phyloP scores from a whole-genome alignment of 2,888 invertebrate species.

The Subacronicta megacephala region DNA sequence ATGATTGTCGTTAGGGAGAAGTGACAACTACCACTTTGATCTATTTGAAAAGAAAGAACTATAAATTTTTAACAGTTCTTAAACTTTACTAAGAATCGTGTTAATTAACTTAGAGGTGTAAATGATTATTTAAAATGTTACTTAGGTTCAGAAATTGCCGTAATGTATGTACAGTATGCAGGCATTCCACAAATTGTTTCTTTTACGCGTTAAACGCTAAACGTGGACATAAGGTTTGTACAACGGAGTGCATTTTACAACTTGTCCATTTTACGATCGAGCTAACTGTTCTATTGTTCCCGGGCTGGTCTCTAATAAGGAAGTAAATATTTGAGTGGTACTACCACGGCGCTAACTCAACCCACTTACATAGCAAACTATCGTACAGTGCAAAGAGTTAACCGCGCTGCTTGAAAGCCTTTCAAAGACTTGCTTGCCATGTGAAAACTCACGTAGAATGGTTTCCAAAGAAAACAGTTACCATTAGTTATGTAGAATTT shows the following conservation, averaged over 20 bases:
- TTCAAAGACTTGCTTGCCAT: constrained; percentile 37
- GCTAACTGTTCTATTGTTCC: constrained; percentile 81
- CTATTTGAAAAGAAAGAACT: constrained; percentile 55
- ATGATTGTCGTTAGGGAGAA: constrained; percentile 68
- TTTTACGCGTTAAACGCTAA: constrained; percentile 20
- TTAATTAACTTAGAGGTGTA: constrained; percentile 22
- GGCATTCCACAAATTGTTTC: constrained; percentile 8
- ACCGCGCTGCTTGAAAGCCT: constrained; percentile 36
- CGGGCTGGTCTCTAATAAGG: constrained; percentile 80
- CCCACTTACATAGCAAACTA: constrained; percentile 66
- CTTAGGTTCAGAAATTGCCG: constrained; percentile 8
- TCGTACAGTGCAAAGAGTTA: constrained; percentile 51
- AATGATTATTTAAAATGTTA: constrained; percentile 3
- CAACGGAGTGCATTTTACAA: constrained; percentile 64
- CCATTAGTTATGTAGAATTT: neutral
- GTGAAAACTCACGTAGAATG: constrained; percentile 7
- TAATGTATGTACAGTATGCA: constrained; percentile 10
- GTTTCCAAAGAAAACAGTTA: constrained; percentile 1
- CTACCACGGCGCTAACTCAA: constrained; percentile 67
- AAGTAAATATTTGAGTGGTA: constrained; percentile 85
- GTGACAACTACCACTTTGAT: constrained; percentile 69
- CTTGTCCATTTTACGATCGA: constrained; percentile 73
- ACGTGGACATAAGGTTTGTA: constrained; percentile 34
- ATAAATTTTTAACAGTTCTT: constrained; percentile 40
- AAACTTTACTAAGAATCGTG: constrained; percentile 19